A percentile compares a stretch with the other conserved stretches of the same genome.
Evolutionary conservation across 92 coral and sea anemone genomes (phyloP).

Genomic region (Paramuricea clavata): DNA sequence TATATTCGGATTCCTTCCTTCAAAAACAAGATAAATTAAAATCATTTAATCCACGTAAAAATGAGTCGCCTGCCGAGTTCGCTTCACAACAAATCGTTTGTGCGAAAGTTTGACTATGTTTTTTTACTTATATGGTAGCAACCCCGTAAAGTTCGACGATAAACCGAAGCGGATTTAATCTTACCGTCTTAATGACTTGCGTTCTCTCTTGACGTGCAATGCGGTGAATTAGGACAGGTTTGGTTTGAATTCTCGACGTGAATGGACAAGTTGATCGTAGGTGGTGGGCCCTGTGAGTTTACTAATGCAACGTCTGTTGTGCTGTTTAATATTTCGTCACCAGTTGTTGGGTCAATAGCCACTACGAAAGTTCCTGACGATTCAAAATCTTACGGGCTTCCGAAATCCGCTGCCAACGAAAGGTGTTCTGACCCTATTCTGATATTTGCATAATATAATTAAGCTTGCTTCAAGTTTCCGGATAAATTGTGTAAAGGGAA

Average conservation of each 20-base stretch:
- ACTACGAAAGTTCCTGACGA: neutral
- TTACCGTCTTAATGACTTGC: neutral
- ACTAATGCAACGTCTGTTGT: neutral
- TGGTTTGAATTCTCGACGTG: conserved; percentile 4
- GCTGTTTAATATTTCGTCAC: neutral
- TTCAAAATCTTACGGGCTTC: neutral
- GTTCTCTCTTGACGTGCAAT: neutral
- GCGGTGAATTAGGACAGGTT: neutral
- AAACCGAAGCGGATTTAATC: neutral
- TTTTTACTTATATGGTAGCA: neutral
- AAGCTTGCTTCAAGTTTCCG: conserved; percentile 27
- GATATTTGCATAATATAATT: conserved; percentile 35
- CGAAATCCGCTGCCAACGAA: neutral
- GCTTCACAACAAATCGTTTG: neutral
- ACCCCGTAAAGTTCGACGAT: neutral
- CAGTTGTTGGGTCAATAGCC: neutral
- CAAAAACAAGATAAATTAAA: conserved; percentile 1
- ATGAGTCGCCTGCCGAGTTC: neutral
- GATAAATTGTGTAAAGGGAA: neutral
- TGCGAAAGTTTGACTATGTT: neutral
- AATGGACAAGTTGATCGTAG: neutral
- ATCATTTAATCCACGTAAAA: conserved; percentile 20
- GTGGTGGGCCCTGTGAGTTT: conserved; percentile 3
- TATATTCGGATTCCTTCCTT: neutral
- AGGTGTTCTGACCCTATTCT: neutral